Evolutionary conservation across 2,888 invertebrate species (phyloP).

Genomic region (Leptogaster cylindrica): DNA sequence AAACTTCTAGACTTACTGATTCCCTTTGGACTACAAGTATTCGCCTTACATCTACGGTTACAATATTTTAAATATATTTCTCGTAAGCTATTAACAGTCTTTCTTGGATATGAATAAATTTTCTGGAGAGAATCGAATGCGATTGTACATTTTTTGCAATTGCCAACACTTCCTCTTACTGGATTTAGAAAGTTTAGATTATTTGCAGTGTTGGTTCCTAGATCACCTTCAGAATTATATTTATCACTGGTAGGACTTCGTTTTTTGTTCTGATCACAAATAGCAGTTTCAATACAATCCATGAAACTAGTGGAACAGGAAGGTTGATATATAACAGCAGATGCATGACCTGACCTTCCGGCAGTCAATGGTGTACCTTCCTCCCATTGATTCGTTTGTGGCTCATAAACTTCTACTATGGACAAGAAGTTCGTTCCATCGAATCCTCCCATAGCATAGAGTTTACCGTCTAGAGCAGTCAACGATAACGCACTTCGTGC

Average conservation of each 20-base stretch:
- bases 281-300: slow-evolving; percentile 55
- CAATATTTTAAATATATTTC: not conserved
- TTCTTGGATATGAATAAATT: not conserved
- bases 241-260: slow-evolving; percentile 2
- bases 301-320: slow-evolving; percentile 63
- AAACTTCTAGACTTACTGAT: no score
- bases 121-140: not conserved
- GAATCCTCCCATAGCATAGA: slow-evolving; percentile 92
- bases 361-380: slow-evolving; percentile 79
- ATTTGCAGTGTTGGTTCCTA: slow-evolving; percentile 27
- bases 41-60: not conserved
- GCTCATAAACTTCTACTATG: slow-evolving; percentile 89
- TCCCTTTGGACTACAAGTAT: not conserved
- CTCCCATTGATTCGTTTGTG: slow-evolving; percentile 76
- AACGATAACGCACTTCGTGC: slow-evolving; percentile 88
- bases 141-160: slow-evolving; percentile 27
- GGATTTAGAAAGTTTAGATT: slow-evolving; percentile 10
- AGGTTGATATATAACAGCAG: slow-evolving; percentile 84
- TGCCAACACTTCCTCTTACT: slow-evolving; percentile 34
- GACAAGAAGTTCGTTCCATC: slow-evolving; percentile 85
- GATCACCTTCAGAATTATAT: not conserved
- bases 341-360: slow-evolving; percentile 89
- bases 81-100: not conserved
- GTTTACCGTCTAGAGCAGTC: slow-evolving; percentile 82
- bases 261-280: slow-evolving; percentile 28